phyloP scores from a whole-genome alignment of 2,888 invertebrate genomes.

The Ellobium chinense region DNA sequence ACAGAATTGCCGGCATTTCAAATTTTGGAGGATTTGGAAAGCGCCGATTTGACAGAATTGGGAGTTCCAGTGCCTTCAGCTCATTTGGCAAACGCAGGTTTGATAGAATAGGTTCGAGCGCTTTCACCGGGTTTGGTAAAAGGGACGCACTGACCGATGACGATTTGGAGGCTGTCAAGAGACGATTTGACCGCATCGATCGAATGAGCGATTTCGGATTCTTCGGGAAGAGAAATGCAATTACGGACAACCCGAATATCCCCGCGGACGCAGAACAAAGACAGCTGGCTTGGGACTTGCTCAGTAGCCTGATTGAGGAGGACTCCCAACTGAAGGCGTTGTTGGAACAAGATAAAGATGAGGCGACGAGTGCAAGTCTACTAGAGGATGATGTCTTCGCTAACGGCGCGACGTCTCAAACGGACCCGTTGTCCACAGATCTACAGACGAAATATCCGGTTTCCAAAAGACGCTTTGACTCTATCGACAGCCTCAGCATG shows the following conservation, averaged over 20 bases:
- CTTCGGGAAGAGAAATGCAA: background rate
- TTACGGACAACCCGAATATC: too few species aligned
- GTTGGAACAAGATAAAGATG: too few species aligned
- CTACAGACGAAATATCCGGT: too few species aligned
- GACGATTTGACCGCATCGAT: background rate
- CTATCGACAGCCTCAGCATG: background rate
- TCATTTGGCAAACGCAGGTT: conserved; percentile 14
- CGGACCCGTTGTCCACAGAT: too few species aligned
- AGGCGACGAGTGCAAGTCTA: too few species aligned
- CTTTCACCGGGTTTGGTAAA: background rate
- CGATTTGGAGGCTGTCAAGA: background rate
- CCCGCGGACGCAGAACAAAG: too few species aligned
- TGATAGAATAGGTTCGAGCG: background rate
- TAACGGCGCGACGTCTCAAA: too few species aligned
- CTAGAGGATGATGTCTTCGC: too few species aligned
- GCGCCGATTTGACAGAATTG: conserved; percentile 21
- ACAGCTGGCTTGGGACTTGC: too few species aligned
- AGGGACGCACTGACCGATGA: background rate
- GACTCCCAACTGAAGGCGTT: too few species aligned
- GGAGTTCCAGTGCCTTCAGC: background rate
- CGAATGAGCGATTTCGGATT: background rate
- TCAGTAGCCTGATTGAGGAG: too few species aligned
- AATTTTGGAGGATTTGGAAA: conserved; percentile 9
- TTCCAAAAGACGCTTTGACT: background rate
- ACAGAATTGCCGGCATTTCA: conserved; percentile 1